Conservation (phyloP, 1,140 invertebrate genomes). For the Tachypleus tridentatus region DNA sequence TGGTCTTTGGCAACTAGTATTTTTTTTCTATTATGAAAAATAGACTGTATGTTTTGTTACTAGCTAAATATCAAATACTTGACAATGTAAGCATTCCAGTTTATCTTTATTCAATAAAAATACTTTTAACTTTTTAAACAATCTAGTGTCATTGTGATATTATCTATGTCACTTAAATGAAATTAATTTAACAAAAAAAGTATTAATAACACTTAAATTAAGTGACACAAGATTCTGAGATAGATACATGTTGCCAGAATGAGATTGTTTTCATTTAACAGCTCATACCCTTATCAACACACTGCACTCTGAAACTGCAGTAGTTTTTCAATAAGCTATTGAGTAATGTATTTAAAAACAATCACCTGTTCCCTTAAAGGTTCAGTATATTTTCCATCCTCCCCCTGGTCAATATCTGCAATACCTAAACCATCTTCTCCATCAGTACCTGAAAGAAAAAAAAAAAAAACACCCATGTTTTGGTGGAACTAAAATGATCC, state of each 20-base stretch:
- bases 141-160: too few species aligned
- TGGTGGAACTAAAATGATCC: too few species aligned
- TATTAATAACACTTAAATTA: neutral
- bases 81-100: too few species aligned
- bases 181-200: neutral
- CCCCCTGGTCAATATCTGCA: slow-evolving; percentile 32
- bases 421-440: slow-evolving; percentile 32
- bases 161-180: neutral
- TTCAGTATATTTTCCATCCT: slow-evolving; percentile 28
- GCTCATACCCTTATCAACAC: neutral
- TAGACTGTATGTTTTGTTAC: too few species aligned
- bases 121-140: too few species aligned
- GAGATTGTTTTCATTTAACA: neutral
- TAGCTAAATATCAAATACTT: too few species aligned
- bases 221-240: neutral
- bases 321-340: slow-evolving; percentile 29
- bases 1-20: too few species aligned
- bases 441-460: slow-evolving; percentile 20
- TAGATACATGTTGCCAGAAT: neutral
- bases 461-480: neutral
- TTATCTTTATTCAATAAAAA: too few species aligned
- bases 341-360: slow-evolving; percentile 27
- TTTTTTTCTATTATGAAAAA: too few species aligned
- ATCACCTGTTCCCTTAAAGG: slow-evolving; percentile 43
- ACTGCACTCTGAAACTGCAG: neutral